Percentiles rank a stretch among this genome's conserved stretches.
Evolutionary conservation across 2,888 invertebrate species (phyloP).

Genomic region (Pasiphila rectangulata): DNA sequence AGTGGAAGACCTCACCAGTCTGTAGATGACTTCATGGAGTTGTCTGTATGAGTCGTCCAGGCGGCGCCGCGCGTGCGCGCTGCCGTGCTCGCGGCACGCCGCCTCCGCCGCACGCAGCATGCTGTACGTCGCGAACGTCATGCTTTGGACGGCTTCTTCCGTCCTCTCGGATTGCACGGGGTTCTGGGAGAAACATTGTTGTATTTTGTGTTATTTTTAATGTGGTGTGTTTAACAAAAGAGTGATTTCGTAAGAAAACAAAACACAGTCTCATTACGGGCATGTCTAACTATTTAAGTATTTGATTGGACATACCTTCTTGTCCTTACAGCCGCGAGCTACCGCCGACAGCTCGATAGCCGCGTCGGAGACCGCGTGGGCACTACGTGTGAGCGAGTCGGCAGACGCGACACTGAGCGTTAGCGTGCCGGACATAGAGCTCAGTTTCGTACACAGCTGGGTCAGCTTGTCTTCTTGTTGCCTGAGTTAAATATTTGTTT

Average conservation of each 20-base stretch:
- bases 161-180: slow-evolving; percentile 45
- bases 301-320: slow-evolving; percentile 14
- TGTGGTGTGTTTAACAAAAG: too few relatives aligned
- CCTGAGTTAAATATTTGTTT: too few relatives aligned
- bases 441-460: slow-evolving; percentile 48
- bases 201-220: too few relatives aligned
- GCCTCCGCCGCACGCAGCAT: slow-evolving; percentile 52
- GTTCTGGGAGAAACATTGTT: too few relatives aligned
- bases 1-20: slow-evolving; percentile 47
- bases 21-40: slow-evolving; percentile 55
- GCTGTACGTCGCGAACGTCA: slow-evolving; percentile 54
- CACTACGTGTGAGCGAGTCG: slow-evolving; percentile 39
- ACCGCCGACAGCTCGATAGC: slow-evolving; percentile 42
- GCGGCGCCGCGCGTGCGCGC: slow-evolving; percentile 40
- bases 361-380: slow-evolving; percentile 39
- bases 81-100: slow-evolving; percentile 42
- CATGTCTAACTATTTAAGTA: too few relatives aligned
- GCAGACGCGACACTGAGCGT: slow-evolving; percentile 40
- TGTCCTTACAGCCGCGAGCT: slow-evolving; percentile 40
- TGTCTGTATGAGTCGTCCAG: slow-evolving; percentile 50
- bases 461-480: slow-evolving; percentile 49
- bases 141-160: slow-evolving; percentile 54
- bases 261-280: too few relatives aligned
- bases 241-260: too few relatives aligned
- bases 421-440: slow-evolving; percentile 41